These are phyloP conservation scores for Sphaerodactylus townsendi DNA, from an alignment of 2,113 vertebrate genomes.

Conservation along the genomic window DNA sequence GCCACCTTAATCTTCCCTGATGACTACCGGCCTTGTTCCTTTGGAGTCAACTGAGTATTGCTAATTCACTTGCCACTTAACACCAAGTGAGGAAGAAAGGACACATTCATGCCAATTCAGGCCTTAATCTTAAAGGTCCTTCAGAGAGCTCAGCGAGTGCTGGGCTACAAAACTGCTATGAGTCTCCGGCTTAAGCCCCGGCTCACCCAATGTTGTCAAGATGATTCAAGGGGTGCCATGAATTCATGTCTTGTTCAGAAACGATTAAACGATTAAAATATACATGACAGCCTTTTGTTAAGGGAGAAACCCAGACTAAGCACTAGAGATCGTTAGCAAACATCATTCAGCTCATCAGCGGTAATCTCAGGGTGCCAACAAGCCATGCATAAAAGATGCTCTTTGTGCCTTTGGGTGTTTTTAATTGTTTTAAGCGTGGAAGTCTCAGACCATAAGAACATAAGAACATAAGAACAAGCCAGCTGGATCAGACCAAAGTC, in stretches of 20 bases:
- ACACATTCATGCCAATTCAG: not conserved
- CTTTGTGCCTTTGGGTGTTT: no score
- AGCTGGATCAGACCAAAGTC: no score
- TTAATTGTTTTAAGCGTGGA: no score
- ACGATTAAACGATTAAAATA: slow-evolving; percentile 7
- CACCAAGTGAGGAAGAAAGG: not conserved
- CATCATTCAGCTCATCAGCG: not conserved
- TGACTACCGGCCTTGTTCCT: not conserved
- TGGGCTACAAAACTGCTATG: not conserved
- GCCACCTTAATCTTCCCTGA: not conserved
- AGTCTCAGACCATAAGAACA: no score
- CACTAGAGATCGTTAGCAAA: not conserved
- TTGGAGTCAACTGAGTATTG: not conserved
- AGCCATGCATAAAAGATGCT: not conserved
- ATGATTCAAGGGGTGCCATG: not conserved
- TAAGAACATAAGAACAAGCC: no score
- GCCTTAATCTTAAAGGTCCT: not conserved
- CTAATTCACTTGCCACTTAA: not conserved
- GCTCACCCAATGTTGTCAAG: not conserved
- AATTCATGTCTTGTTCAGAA: not conserved
- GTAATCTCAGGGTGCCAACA: not conserved
- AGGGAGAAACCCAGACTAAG: not conserved
- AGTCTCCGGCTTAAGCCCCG: not conserved
- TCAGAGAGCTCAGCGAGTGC: not conserved
- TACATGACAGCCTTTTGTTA: not conserved